A percentile compares a stretch with the other conserved stretches of the same genome.
Evolutionary conservation across 2,888 invertebrate species (phyloP).

Genomic region (Catocala fraxini): DNA sequence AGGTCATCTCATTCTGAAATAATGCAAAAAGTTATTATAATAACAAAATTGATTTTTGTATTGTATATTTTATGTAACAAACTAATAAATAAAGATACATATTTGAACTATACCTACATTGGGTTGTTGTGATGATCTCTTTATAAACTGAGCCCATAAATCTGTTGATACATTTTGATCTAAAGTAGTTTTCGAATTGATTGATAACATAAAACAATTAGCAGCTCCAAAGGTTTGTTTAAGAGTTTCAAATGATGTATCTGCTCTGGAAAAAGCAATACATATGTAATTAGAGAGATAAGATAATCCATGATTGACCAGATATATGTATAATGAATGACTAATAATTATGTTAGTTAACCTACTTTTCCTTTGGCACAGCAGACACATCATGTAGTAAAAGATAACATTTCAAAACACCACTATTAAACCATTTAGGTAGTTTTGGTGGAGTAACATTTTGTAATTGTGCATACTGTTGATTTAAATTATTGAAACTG

Average conservation of each 20-base stretch:
- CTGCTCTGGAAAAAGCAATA: slow-evolving; percentile 89
- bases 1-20: slow-evolving; percentile 70
- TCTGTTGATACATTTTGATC: slow-evolving; percentile 89
- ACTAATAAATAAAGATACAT: neutral
- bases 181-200: slow-evolving; percentile 93
- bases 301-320: too few species aligned
- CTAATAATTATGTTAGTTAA: slow-evolving; percentile 9
- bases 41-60: neutral
- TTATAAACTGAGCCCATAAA: slow-evolving; percentile 94
- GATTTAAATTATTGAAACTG: slow-evolving; percentile 93
- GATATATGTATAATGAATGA: slow-evolving; percentile 1
- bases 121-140: slow-evolving; percentile 85
- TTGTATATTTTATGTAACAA: too few species aligned
- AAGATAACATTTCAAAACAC: slow-evolving; percentile 95
- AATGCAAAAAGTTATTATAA: slow-evolving; percentile 3
- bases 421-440: slow-evolving; percentile 94
- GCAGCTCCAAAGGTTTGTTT: slow-evolving; percentile 95
- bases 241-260: slow-evolving; percentile 93
- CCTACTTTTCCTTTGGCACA: slow-evolving; percentile 92
- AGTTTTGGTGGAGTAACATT: slow-evolving; percentile 92
- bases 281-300: neutral
- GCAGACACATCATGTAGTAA: slow-evolving; percentile 94
- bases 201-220: slow-evolving; percentile 95
- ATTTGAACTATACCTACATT: slow-evolving; percentile 65
- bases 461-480: slow-evolving; percentile 93